Base-by-base conservation (phyloP, 92 coral and sea anemone genomes). In the Epizoanthus fatuus region DNA sequence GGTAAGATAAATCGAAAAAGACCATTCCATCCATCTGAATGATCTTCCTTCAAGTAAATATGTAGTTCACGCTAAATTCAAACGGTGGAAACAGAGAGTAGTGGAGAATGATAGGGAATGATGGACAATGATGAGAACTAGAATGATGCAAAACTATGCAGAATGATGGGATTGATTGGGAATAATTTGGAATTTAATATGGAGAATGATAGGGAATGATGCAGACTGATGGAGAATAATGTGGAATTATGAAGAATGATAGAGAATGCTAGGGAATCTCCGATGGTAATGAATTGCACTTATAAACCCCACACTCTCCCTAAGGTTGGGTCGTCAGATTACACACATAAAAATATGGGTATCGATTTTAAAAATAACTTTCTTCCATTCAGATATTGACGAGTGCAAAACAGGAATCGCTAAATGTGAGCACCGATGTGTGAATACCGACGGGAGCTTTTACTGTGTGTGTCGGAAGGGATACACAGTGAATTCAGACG, bases 361-460 rank as follows among this genome's bases (percentile, higher is more conserved):
- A 22, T 56, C 42, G 15, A 2, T 44, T 1, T 71, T 0, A n/a
- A 20, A 20, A 32, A 6, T 69, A 4, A 12, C 53, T 57, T 13
- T 14, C 55, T 56, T 52, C 63, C 14, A 25, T 40, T 12, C 73
- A 94, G 98, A 94, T 35, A 92, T 88, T 44, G 93, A 97, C 81
- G 99, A 97, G 59, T 97, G 99, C 83, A 91, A 90, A 56, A 62
- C 84, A 37, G 87, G 91, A 11, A 74, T 68, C 49, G 97, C 94
- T 5, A 91, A 95, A 20, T 97, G 99, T 71, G 97, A 97, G 14
- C 98, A 95, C 75, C 86, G 84, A 54, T 97, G 99, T 49, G 90
- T 95, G 20, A 97, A 97, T 81, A 95, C 99, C 10, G 95, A 92
- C 14, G 99, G 99, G 7, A 89, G 98, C 76, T 95, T 89, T 39